A percentile compares a stretch with the other conserved stretches of the same genome.
Conservation (phyloP, 2,888 invertebrate genomes). For the Gryllus longicercus region DNA sequence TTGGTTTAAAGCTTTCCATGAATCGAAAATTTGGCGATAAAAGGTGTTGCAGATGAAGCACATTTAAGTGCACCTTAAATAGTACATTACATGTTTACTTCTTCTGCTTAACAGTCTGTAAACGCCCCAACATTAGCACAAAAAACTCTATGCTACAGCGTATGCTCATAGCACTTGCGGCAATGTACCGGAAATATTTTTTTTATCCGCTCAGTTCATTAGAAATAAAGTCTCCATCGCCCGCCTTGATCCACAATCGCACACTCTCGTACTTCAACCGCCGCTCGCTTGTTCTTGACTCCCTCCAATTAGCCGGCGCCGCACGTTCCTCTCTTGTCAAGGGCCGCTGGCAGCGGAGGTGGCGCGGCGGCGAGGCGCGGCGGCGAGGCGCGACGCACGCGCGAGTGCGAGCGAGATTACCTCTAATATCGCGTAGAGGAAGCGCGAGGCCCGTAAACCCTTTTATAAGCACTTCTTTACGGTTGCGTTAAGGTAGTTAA, state of each 20-base stretch:
- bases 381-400: neutral
- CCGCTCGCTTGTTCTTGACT: neutral
- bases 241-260: neutral
- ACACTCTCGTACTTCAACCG: neutral
- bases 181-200: no score
- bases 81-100: no score
- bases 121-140: no score
- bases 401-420: neutral
- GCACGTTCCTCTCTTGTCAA: neutral
- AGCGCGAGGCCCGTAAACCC: neutral
- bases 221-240: no score
- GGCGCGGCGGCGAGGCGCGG: neutral
- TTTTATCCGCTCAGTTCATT: no score
- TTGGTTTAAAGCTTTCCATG: no score
- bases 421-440: neutral
- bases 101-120: no score
- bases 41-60: no score
- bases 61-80: no score
- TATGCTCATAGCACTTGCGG: no score
- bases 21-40: no score
- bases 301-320: neutral
- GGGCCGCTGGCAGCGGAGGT: neutral
- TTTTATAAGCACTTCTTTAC: constrained; percentile 17
- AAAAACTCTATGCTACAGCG: no score
- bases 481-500: constrained; percentile 6